Evolutionary conservation across 2,888 invertebrate genomes (phyloP).

Genomic region (Dryocosmus kuriphilus): DNA sequence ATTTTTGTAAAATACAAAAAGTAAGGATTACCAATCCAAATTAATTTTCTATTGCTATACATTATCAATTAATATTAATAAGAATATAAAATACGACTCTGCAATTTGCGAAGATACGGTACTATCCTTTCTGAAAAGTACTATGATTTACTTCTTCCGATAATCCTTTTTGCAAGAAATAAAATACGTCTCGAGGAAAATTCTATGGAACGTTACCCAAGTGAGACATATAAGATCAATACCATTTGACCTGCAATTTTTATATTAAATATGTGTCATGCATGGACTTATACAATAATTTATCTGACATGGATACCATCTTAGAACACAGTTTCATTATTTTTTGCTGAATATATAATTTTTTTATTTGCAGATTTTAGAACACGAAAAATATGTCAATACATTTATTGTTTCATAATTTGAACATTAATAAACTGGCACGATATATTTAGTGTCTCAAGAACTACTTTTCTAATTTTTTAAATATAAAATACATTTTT

Average conservation of each 20-base stretch:
- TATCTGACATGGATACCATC: background rate
- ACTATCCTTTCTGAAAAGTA: background rate
- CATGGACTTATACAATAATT: background rate
- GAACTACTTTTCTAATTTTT: too few species aligned
- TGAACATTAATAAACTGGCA: too few species aligned
- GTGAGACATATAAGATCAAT: conserved; percentile 7
- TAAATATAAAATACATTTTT: too few species aligned
- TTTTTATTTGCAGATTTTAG: too few species aligned
- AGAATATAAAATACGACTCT: background rate
- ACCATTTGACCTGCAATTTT: background rate
- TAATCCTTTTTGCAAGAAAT: conserved; percentile 4
- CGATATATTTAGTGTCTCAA: too few species aligned
- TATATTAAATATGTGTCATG: background rate
- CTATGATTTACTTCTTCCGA: background rate
- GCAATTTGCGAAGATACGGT: background rate
- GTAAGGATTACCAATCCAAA: background rate
- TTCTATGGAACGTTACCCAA: conserved; percentile 11
- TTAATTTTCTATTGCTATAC: background rate
- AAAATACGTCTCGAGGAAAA: background rate
- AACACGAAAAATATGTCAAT: too few species aligned
- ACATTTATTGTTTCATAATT: too few species aligned
- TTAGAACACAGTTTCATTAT: fast-evolving
- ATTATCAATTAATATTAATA: conserved; percentile 7
- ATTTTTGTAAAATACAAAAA: background rate
- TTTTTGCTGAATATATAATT: background rate